A percentile compares a stretch with the other conserved stretches of the same genome.
Evolutionary conservation across 2,113 vertebrate genomes (phyloP).

Genomic region (Lophotis ruficrista): DNA sequence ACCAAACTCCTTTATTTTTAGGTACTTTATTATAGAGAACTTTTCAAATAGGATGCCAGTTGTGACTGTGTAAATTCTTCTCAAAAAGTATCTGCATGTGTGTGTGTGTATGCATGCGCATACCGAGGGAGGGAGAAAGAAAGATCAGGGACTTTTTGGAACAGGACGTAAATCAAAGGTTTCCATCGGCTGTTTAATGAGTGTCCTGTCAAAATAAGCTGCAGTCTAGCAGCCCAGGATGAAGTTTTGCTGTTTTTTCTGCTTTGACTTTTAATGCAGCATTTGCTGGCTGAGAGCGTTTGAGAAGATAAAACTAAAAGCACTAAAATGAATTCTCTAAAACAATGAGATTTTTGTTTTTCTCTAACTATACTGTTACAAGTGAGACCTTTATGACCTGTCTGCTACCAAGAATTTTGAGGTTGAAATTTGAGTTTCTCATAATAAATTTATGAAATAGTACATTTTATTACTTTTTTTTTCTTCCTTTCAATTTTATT

Average conservation of each 20-base stretch:
- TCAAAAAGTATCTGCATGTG: background rate
- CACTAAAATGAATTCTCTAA: background rate
- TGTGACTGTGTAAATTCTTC: background rate
- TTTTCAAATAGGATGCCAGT: background rate
- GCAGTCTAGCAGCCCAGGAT: background rate
- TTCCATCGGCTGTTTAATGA: background rate
- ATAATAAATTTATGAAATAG: background rate
- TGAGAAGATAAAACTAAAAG: background rate
- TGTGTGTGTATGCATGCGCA: background rate
- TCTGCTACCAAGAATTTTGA: background rate
- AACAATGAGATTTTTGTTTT: conserved; percentile 28
- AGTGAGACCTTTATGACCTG: background rate
- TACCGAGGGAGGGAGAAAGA: background rate
- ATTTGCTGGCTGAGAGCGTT: background rate
- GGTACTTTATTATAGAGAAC: background rate
- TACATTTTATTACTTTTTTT: background rate
- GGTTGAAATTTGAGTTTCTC: conserved; percentile 17
- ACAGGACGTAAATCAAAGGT: background rate
- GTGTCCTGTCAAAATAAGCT: background rate
- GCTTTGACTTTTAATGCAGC: background rate
- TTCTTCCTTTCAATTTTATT: background rate
- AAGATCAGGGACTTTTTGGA: background rate
- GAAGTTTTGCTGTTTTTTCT: background rate
- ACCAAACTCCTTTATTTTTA: background rate
- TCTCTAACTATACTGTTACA: background rate